Evolutionary conservation across 2,888 invertebrate genomes (phyloP), one percentile per base, ranked within the genome.

Genomic region (Cremastinae sp.): DNA sequence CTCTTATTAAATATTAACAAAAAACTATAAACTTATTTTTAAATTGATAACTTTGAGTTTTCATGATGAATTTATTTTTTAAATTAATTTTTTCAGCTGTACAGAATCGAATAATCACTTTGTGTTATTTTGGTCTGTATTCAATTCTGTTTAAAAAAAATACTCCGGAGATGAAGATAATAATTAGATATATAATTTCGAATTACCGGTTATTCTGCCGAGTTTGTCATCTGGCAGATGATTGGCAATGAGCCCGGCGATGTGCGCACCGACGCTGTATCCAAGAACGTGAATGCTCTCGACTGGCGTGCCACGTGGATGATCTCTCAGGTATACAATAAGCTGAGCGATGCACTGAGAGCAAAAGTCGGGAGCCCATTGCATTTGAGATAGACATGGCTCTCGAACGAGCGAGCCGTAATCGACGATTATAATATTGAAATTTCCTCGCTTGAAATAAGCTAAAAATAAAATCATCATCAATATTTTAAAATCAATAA

Each of bases 381-480:
- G 90, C 82, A 91, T 89, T 91, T 95, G 95, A 84, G 95, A 94
- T 4, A 96, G 91, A 85, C 96, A 96, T 0, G 96, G 96, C 84
- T 96, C 96, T 85, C 94, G 94, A 3, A 95, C 96, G 41, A 96
- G 91, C 5, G 93, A 91, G 12, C 94, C 93, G 87, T 96, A 96
- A 90, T 96, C 96, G n/a, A 96, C 96, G 66, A 96, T 95, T 83
- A 96, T 93, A 68, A 96, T 94, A 85, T 96, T 96, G 89, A 96
- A 96, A 83, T 96, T 93, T 53, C 96, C 96, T 73, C 92, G 91
- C 41, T 92, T 91, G 87, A 96, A 96, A 88, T 95, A 96, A 0
- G 96, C 96, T 86, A 87, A 65, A 86, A 86, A 16, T 18, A 28
- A 62, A 49, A 53, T 10, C n/a, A 1, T 14, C 12, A 53, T 35